Conservation (phyloP, 2,797 vertebrate species). For the Chaunax sp. region DNA sequence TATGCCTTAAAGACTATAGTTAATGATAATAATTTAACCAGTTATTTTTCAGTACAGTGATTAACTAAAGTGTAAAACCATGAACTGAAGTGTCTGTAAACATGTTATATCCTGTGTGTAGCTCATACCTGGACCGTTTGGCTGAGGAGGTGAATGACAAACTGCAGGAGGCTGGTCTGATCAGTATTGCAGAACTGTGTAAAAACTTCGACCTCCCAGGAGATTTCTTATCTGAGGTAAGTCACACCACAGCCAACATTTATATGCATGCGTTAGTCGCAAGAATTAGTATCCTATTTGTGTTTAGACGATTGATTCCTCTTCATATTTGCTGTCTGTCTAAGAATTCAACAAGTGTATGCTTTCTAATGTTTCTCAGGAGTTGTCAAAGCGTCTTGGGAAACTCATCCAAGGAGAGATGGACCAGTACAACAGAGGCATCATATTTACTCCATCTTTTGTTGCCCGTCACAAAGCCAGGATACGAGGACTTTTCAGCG, state of each 20-base stretch:
- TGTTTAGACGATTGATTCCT: not conserved
- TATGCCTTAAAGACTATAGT: no score
- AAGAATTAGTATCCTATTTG: not conserved
- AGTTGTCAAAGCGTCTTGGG: conserved; percentile 88
- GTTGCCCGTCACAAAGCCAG: conserved; percentile 92
- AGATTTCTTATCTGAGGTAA: conserved; percentile 93
- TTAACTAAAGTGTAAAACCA: not conserved
- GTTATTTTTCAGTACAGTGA: not conserved
- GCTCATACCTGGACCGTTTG: conserved; percentile 90
- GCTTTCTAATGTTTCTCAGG: conserved; percentile 72
- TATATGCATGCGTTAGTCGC: not conserved
- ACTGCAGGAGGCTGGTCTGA: conserved; percentile 92
- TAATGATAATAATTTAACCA: no score
- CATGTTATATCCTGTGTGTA: conserved; percentile 54
- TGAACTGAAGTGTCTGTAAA: not conserved
- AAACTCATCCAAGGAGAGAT: conserved; percentile 91
- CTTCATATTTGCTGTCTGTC: no score
- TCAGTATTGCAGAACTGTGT: conserved; percentile 94
- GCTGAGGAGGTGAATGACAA: conserved; percentile 98
- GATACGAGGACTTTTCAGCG: conserved; percentile 93
- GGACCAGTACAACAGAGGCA: conserved; percentile 91
- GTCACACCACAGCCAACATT: not conserved
- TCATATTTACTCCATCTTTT: conserved; percentile 94
- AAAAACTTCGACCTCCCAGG: conserved; percentile 93
- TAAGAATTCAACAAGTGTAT: not conserved